Base-by-base conservation (phyloP, 2,888 invertebrate species). In the Slavum lentiscoides region DNA sequence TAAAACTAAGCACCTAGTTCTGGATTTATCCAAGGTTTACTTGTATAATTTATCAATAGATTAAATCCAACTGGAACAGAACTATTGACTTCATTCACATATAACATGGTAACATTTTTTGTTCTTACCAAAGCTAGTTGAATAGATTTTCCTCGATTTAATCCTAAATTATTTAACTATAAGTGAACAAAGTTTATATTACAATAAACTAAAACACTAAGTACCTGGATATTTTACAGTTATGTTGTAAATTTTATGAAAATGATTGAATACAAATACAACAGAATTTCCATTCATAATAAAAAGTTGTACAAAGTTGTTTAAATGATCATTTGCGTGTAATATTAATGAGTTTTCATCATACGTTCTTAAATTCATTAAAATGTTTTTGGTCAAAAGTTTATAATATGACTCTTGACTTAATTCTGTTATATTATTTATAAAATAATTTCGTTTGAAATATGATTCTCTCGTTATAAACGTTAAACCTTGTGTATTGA, bases 231-330 rank as follows among this genome's bases (percentile, higher is more conserved):
- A 91, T 64, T 91, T 90, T 1, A 95, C 91, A 68, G 92, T 92
- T 84, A 94, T 90, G 86, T 93, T 93, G 84, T 92, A 89, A 84
- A 94, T 94, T 87, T 92, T 92, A 85, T 93, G 91, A 83, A 91
- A 92, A 83, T 92, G 90, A 86, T 96, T 96, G 86, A 94, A 96
- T 5, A 94, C 88, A 85, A 94, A 95, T 66, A 94, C 91, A 39
- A 96, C 92, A 87, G 91, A 90, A 13, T 92, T 92, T 19, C 93
- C 92, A 83, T 92, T 92, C 83, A 92, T 91, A 83, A 96, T 91
- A 86, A 94, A 94, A 49, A 96, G 87, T 86, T 96, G 96, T 74
- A 96, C 92, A 86, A 97, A 97, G 87, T 97, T 97, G 86, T 96
- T 96, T 82, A 94, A 88, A 86, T 96, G 93, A 86, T 97, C 97